Conservation (phyloP, 2,113 vertebrate genomes). For the Verasper variegatus region DNA sequence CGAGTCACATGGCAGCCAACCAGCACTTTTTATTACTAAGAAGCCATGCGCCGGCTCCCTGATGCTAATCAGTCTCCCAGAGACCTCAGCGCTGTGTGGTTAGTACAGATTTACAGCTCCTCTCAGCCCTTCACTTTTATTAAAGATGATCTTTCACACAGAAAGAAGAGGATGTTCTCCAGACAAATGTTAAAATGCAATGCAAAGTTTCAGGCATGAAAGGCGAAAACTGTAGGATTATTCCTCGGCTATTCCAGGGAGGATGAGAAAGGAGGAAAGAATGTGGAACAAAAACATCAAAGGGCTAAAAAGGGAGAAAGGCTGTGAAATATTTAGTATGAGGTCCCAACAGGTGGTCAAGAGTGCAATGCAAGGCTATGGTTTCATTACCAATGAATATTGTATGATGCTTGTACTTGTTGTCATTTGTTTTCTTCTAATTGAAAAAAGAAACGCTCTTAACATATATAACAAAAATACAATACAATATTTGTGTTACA, state of each 20-base stretch:
- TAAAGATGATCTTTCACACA: constrained; percentile 95
- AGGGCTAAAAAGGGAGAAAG: constrained; percentile 82
- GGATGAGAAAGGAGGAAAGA: constrained; percentile 81
- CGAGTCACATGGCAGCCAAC: constrained; percentile 81
- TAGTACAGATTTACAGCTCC: constrained; percentile 92
- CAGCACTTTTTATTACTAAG: constrained; percentile 89
- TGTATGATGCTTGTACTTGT: constrained; percentile 81
- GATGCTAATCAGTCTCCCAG: constrained; percentile 98
- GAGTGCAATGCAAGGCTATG: constrained; percentile 66
- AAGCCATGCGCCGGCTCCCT: constrained; percentile 81
- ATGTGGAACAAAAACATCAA: constrained; percentile 93
- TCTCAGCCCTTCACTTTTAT: constrained; percentile 90
- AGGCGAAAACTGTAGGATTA: constrained; percentile 87
- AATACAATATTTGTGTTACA: constrained; percentile 31
- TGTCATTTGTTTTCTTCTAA: constrained; percentile 67
- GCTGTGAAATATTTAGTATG: constrained; percentile 89
- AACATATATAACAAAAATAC: constrained; percentile 9
- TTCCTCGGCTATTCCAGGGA: constrained; percentile 87
- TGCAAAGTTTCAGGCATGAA: constrained; percentile 94
- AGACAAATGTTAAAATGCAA: constrained; percentile 97
- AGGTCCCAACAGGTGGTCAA: constrained; percentile 90
- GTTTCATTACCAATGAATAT: constrained; percentile 75
- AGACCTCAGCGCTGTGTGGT: constrained; percentile 92
- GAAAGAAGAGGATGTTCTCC: constrained; percentile 88
- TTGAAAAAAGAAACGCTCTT: constrained; percentile 52